Evolutionary conservation across 2,888 invertebrate genomes (phyloP).

Genomic region (Orthonychiurus folsomi): DNA sequence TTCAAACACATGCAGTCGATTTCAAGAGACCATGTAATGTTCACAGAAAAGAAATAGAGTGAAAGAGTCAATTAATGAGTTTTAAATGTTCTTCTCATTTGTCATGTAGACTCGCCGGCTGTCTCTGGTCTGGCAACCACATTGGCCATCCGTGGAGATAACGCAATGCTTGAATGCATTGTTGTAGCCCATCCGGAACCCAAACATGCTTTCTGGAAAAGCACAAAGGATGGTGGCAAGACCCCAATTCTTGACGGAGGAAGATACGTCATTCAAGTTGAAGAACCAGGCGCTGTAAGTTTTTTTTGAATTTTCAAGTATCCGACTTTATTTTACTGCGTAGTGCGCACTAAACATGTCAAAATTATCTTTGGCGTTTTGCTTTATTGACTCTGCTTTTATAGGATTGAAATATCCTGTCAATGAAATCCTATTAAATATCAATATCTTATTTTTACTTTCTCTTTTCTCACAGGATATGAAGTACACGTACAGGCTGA

Average conservation of each 20-base stretch:
- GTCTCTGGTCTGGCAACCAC: constrained; percentile 69
- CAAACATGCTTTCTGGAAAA: constrained; percentile 72
- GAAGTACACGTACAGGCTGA: constrained; percentile 63
- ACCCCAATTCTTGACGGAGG: constrained; percentile 11
- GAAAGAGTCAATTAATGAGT: too few species aligned
- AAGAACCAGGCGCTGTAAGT: constrained; percentile 6
- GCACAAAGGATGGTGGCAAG: constrained; percentile 55
- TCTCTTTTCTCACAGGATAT: constrained; percentile 48
- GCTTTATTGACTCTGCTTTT: background rate
- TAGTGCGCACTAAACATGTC: too few species aligned
- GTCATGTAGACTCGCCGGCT: constrained; percentile 58
- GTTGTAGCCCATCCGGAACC: constrained; percentile 72
- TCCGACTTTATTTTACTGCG: background rate
- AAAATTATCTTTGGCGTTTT: too few species aligned
- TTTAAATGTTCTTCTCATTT: too few species aligned
- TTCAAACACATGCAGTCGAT: background rate
- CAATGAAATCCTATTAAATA: too few species aligned
- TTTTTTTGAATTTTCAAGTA: too few species aligned
- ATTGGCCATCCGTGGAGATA: constrained; percentile 65
- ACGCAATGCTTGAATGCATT: constrained; percentile 65
- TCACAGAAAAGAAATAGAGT: too few species aligned
- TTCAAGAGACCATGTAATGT: background rate
- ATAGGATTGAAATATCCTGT: background rate
- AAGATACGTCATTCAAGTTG: constrained; percentile 7
- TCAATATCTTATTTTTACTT: constrained; percentile 4